phyloP scores from a whole-genome alignment of 2,113 vertebrate genomes.

The Platanista minor region DNA sequence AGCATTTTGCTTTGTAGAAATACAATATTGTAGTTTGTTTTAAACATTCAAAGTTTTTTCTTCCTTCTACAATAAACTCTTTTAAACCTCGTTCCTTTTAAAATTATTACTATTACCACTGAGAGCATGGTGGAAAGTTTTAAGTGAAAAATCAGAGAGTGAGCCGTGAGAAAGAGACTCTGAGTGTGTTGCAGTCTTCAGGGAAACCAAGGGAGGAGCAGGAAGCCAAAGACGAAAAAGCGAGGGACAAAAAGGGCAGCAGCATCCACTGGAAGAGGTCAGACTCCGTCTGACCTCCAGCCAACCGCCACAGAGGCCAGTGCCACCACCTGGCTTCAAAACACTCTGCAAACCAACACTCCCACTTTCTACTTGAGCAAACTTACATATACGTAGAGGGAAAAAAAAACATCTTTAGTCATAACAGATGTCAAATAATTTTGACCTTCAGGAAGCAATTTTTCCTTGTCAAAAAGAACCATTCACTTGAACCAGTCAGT shows the following conservation, averaged over 20 bases:
- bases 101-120: slow-evolving; percentile 26
- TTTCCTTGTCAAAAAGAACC: not conserved
- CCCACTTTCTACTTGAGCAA: not conserved
- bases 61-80: slow-evolving; percentile 74
- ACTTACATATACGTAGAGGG: not conserved
- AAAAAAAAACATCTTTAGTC: not conserved
- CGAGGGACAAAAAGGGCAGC: not conserved
- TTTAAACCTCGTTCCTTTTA: slow-evolving; percentile 59
- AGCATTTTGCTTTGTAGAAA: slow-evolving; percentile 62
- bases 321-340: not conserved
- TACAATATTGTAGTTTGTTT: slow-evolving; percentile 46
- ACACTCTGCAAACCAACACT: not conserved
- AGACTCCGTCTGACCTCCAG: not conserved
- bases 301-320: not conserved
- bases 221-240: not conserved
- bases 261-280: not conserved
- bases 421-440: not conserved
- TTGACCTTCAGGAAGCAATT: not conserved
- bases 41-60: slow-evolving; percentile 56
- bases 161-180: not conserved
- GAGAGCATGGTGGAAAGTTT: not conserved
- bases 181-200: not conserved
- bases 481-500: not conserved
- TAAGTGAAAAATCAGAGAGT: not conserved
- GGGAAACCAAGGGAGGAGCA: not conserved